Evolutionary conservation across 1,140 invertebrate genomes (phyloP), one percentile per base, ranked within the genome.

Genomic region (Capitella teleta): DNA sequence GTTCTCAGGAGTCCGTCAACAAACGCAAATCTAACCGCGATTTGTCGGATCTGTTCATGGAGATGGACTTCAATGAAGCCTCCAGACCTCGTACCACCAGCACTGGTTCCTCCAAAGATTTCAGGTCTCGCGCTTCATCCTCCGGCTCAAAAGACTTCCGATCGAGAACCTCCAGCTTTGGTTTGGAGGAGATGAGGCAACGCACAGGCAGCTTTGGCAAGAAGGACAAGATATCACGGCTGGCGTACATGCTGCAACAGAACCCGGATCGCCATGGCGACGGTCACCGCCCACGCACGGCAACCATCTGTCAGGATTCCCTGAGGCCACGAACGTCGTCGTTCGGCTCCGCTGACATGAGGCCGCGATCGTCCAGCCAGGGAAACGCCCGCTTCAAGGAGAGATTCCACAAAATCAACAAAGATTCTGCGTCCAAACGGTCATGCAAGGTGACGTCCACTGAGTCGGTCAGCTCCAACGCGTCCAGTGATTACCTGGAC

Each of bases 281-380:
- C n/a, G 23, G 26, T 26, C 43, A 36, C 19, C 57, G 65, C 6
- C 64, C 64, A 2, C 44, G 67, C n/a, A 68, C 67, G 5, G 58
- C 64, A 19, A 67, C 64, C 54, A 64, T 68, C 47, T 68, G 65
- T 55, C 64, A 62, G 45, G 59, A 63, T 32, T 60, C 54, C 52
- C 53, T 49, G 32, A n/a, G 63, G 6, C 61, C 59, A 0, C 54
- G 65, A 1, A 56, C 67, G 5, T 63, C 65, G 28, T 67, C 65
- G 51, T 64, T 67, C 47, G 62, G 63, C 0, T 59, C 61, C 47
- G 42, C 51, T 28, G 40, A 51, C 28, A 38, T 54, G 47, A 51
- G 67, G 23, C 65, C 63, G 46, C 51, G 67, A 42, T 69, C 67
- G 5, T 66, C 64, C 24, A 67, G 64, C 50, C 59, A 67, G 46